Conservation (phyloP, 2,888 invertebrate species). For the Hydrotaea diabolus region DNA sequence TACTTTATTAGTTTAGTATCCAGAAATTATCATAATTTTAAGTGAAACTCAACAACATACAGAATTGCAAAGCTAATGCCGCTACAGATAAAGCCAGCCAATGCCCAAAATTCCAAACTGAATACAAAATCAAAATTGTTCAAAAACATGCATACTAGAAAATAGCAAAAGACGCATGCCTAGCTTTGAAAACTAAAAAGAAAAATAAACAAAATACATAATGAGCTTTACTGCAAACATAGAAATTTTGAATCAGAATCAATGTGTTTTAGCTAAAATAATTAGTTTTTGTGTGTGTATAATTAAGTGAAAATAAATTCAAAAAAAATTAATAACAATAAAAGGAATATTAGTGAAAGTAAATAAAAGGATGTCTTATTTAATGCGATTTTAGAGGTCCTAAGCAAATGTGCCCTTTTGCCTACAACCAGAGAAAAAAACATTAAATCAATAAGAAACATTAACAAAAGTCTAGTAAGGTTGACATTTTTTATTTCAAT, state of each 20-base stretch:
- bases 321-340: slow-evolving; percentile 19
- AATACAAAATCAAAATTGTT: slow-evolving; percentile 36
- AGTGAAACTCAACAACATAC: neutral
- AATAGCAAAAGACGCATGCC: slow-evolving; percentile 18
- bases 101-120: neutral
- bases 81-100: neutral
- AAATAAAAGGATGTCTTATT: neutral
- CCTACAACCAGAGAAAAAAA: too few species aligned
- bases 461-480: too few species aligned
- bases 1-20: slow-evolving; percentile 64
- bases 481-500: too few species aligned
- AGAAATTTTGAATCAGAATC: slow-evolving; percentile 50
- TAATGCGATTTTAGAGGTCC: too few species aligned
- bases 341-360: slow-evolving; percentile 22
- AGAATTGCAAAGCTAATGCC: neutral
- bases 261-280: slow-evolving; percentile 57
- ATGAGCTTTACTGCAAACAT: slow-evolving; percentile 35
- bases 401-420: too few species aligned
- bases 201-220: slow-evolving; percentile 12
- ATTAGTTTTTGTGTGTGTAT: slow-evolving; percentile 41
- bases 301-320: neutral
- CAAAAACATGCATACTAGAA: neutral
- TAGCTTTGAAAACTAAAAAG: slow-evolving; percentile 11
- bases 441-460: too few species aligned
- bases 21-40: slow-evolving; percentile 40